Evolutionary conservation across 2,113 vertebrate genomes (phyloP).

Genomic region (Ciconia maguari): DNA sequence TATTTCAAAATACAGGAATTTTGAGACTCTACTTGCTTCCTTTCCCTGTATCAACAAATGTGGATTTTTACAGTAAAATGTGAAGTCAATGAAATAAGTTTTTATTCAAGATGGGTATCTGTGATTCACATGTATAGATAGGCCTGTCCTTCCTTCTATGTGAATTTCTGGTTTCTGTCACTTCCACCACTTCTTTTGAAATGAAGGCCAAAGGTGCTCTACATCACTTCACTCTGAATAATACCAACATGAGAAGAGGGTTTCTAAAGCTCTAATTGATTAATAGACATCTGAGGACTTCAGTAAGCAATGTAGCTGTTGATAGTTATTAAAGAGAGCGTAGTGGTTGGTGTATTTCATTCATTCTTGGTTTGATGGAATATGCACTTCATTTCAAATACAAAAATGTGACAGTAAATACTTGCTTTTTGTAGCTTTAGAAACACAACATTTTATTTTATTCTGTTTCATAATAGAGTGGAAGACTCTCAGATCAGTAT

Average conservation of each 20-base stretch:
- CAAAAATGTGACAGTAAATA: neutral
- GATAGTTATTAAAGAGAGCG: conserved; percentile 9
- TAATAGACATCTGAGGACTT: neutral
- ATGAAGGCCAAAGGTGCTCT: neutral
- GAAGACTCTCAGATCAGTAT: neutral
- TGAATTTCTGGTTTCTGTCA: neutral
- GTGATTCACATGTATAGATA: neutral
- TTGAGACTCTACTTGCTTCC: neutral
- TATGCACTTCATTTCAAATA: neutral
- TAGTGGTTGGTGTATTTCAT: neutral
- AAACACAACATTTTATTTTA: neutral
- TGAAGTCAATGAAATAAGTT: neutral
- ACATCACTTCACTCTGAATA: neutral
- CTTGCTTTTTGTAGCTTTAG: neutral
- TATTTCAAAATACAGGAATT: neutral
- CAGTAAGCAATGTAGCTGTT: neutral
- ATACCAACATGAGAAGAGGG: neutral
- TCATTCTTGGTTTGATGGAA: neutral
- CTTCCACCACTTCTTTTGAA: neutral
- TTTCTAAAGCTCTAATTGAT: neutral
- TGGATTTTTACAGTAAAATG: neutral
- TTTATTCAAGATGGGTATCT: neutral
- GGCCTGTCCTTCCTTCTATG: neutral
- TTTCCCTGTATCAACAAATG: neutral
- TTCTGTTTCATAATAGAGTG: neutral